Base-by-base conservation (phyloP, 2,888 invertebrate species). In the Rutpela maculata region DNA sequence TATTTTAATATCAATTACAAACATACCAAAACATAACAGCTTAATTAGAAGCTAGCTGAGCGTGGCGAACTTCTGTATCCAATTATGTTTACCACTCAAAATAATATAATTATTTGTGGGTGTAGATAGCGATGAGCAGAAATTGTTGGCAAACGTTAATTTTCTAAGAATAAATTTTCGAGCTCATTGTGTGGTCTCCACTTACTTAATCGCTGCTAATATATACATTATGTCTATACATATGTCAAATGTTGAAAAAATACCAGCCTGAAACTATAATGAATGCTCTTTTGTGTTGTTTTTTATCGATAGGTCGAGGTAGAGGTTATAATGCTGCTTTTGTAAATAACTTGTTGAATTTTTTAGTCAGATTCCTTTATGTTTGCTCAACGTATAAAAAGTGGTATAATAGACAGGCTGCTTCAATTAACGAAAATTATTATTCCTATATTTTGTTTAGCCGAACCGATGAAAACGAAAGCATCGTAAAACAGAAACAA, bases 121-220 rank as follows among this genome's bases (percentile, higher is more conserved):
- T 63, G 72, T 72, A 67, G 50, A 67, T 67, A 15, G 67, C 17
- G 55, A 22, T 7, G 5, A 66, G 71, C 63, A 72, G 72, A 65
- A 79, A 81, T 71, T 75, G 83, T 80, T 81, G 80, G 78, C 80
- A 81, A 79, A 80, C 78, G 76, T 71, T 75, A 63, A 77, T 80
- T 77, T 82, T 82, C 80, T 79, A 79, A 80, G 81, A 84, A 83
- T 83, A 82, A 76, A 80, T 75, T 75, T 74, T 74, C 69, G 71
- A 76, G 69, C 75, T 59, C 76, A 76, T 78, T 83, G 84, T 82
- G 83, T 83, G 82, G 82, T 84, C 82, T 80, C 75, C 76, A 77
- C 78, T 81, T 68, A 70, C 75, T 77, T 78, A 75, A 80, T 78
- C 77, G 77, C 77, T 57, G 78, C 80, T 80, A 78, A 80, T 82